Evolutionary conservation across 2,113 vertebrate genomes (phyloP).

Genomic region (Castor canadensis): DNA sequence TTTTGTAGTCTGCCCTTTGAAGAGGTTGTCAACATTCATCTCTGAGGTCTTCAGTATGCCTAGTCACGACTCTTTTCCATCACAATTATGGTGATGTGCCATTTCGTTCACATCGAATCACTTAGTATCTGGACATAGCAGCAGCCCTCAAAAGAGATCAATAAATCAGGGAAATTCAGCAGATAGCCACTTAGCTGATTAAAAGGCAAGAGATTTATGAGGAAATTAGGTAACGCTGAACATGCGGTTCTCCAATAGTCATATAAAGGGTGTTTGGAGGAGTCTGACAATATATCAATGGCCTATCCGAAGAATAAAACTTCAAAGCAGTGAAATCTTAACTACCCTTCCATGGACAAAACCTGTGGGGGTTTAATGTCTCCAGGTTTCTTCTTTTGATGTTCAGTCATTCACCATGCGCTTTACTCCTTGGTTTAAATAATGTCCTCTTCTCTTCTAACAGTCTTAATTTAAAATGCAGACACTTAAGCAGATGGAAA

Average conservation of each 20-base stretch:
- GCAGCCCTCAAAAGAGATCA: constrained; percentile 54
- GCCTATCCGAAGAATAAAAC: background rate
- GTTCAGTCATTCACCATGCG: background rate
- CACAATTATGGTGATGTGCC: constrained; percentile 52
- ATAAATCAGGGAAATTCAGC: constrained; percentile 70
- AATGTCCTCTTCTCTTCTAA: background rate
- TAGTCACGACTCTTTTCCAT: constrained; percentile 34
- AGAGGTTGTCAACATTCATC: background rate
- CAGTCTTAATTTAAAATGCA: background rate
- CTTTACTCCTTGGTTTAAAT: constrained; percentile 29
- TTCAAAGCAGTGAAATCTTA: background rate
- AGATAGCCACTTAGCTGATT: constrained; percentile 78
- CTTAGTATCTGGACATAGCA: constrained; percentile 64
- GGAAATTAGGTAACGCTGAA: constrained; percentile 70
- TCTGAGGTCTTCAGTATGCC: constrained; percentile 16
- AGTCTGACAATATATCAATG: background rate
- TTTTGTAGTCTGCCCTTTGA: background rate
- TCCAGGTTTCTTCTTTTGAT: background rate
- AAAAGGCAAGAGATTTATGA: constrained; percentile 77
- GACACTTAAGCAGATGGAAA: constrained; percentile 25
- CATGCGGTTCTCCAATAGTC: background rate
- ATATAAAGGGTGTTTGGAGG: background rate
- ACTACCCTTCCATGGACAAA: background rate
- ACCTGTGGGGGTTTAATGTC: background rate
- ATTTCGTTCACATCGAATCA: constrained; percentile 67